Conservation (phyloP, 35 echinoderm and acorn worm genomes). For the Amphiura filiformis region DNA sequence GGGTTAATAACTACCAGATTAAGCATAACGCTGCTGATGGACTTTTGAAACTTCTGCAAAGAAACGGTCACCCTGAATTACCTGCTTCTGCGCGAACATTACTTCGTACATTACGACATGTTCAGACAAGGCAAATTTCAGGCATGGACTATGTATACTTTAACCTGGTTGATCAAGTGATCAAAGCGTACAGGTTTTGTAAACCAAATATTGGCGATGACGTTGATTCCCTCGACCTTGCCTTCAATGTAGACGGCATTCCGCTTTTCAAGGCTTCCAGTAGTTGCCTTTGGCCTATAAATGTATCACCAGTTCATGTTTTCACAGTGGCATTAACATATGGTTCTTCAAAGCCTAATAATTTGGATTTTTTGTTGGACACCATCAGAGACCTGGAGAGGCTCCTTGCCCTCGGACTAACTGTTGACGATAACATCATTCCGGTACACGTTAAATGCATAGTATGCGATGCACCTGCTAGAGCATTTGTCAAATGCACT, state of each 20-base stretch:
- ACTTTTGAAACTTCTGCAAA: conserved; percentile 57
- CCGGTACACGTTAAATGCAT: conserved; percentile 34
- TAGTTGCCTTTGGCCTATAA: conserved; percentile 53
- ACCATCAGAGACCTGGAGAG: conserved; percentile 42
- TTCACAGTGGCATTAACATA: conserved; percentile 58
- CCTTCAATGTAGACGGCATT: conserved; percentile 55
- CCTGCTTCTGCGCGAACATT: conserved; percentile 53
- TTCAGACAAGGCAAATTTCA: conserved; percentile 29
- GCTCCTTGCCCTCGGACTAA: conserved; percentile 25
- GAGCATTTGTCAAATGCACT: conserved; percentile 35
- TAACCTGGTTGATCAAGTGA: conserved; percentile 54
- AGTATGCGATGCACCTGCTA: conserved; percentile 32
- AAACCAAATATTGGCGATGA: too few relatives aligned
- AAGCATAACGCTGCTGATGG: conserved; percentile 64
- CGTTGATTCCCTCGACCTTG: conserved; percentile 20
- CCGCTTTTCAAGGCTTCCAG: conserved; percentile 28
- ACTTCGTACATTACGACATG: conserved; percentile 30
- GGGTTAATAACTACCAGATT: conserved; percentile 46
- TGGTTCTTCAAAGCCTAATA: conserved; percentile 50
- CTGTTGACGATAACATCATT: conserved; percentile 23
- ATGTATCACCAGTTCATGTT: conserved; percentile 44
- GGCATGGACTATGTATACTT: conserved; percentile 56
- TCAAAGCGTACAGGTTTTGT: too few relatives aligned
- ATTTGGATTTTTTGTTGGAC: conserved; percentile 56
- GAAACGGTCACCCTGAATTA: conserved; percentile 38